Base-by-base conservation (phyloP, 2,113 vertebrate genomes). In the Panthera tigris region DNA sequence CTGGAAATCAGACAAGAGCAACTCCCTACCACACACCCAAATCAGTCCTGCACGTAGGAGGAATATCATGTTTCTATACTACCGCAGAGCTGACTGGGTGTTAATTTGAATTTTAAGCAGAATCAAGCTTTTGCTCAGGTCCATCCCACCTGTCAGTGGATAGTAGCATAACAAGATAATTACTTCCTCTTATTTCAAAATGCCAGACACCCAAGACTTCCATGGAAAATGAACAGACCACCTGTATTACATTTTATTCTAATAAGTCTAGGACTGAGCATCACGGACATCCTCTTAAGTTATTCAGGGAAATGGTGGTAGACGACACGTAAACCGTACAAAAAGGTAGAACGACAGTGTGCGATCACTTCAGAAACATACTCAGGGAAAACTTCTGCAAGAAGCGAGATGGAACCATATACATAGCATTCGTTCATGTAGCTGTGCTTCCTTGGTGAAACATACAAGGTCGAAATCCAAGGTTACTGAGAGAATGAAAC, bases 121-220 rank as follows among this genome's bases (percentile, higher is more conserved):
- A 91, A 89, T 61, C 23, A 79, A 95, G 90, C 93, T 93, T 89
- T 90, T 92, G 61, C 36, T 81, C 12, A 1, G 79, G 97, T 79
- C 91, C 91, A 3, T 79, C 96, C 97, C 89, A 94, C 94, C 68
- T 31, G 25, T 89, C 97, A 81, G 80, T 41, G 0, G 3, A 66
- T 8, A 13, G 90, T 55, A 89, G 69, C 13, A 86, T 85, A 91
- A 97, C 25, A 39, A 98, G 91, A 71, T 95, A 97, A 88, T 50
- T 85, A 10, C 96, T 95, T 97, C 74, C 94, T n/a, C 74, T 9
- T 12, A 93, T 96, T 97, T 97, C 95, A 96, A 96, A 98, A 97
- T 97, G 89, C 96, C 96, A 87, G 96, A 84, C 73, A 92, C 89
- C 52, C 31, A 68, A 93, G 92, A 93, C 86, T 93, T 80, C 89